These are phyloP conservation scores for human (Homo sapiens) DNA, from an alignment of 2,113 vertebrate genomes.

Conservation along the genomic window DNA sequence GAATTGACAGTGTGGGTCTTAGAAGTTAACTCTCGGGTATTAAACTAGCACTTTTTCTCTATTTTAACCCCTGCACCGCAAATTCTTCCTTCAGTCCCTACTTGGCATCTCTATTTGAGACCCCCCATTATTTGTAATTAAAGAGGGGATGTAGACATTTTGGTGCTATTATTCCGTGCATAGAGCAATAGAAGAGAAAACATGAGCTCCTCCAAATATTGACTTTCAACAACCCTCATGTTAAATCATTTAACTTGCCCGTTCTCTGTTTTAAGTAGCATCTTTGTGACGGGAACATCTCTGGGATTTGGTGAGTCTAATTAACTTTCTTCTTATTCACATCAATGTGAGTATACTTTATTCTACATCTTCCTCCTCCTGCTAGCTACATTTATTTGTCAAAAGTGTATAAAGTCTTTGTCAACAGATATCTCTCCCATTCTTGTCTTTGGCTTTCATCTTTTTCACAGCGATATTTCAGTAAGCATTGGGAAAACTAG, in stretches of 20 bases:
- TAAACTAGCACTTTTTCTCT: neutral
- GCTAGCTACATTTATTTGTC: neutral
- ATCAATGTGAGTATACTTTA: neutral
- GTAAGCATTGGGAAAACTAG: neutral
- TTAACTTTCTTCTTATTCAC: neutral
- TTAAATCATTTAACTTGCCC: neutral
- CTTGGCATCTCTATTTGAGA: neutral
- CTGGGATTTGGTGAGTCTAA: neutral
- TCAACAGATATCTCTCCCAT: neutral
- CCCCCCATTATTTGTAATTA: neutral
- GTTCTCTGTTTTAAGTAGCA: neutral
- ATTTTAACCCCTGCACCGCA: neutral
- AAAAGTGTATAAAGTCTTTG: neutral
- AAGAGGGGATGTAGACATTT: neutral
- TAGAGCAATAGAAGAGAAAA: neutral
- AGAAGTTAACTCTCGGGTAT: neutral
- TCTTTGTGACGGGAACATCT: neutral
- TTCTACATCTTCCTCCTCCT: neutral
- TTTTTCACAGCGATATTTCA: neutral
- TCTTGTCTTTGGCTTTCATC: neutral
- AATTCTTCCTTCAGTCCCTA: neutral
- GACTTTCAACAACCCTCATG: neutral
- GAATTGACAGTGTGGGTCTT: neutral
- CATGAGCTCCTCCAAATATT: neutral
- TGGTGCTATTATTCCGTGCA: neutral